Conservation (phyloP, 1,140 invertebrate genomes). For the Helicoverpa armigera region DNA sequence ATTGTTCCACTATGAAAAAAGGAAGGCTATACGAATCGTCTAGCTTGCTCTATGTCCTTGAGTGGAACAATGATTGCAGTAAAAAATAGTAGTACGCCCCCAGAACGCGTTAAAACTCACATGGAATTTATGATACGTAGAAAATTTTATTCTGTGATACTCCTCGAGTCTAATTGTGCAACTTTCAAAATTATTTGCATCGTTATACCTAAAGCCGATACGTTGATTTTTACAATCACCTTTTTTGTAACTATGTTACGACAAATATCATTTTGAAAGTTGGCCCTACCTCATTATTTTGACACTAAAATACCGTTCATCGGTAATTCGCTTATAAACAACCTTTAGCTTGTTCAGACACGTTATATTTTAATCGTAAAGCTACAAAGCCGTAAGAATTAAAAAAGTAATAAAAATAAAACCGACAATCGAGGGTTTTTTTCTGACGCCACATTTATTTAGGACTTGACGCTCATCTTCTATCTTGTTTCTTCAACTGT, state of each 20-base stretch:
- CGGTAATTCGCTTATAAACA: conserved; percentile 26
- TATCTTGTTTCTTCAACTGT: too few relatives aligned
- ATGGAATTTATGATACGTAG: conserved; percentile 61
- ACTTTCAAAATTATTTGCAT: conserved; percentile 39
- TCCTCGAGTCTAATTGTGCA: not conserved
- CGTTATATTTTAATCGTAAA: conserved; percentile 3
- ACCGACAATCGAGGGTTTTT: conserved; percentile 10
- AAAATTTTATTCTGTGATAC: conserved; percentile 21
- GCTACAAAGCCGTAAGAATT: conserved; percentile 31
- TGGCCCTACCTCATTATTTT: not conserved
- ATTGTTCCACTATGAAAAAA: too few relatives aligned
- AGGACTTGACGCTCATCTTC: not conserved
- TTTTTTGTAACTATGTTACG: conserved; percentile 26
- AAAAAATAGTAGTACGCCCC: too few relatives aligned
- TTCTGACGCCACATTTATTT: not conserved
- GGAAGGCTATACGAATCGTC: too few relatives aligned
- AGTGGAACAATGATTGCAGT: too few relatives aligned
- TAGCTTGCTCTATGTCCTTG: too few relatives aligned
- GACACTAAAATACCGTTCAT: conserved; percentile 24
- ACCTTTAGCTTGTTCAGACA: conserved; percentile 39
- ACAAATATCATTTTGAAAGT: conserved; percentile 40
- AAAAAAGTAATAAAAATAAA: conserved; percentile 25
- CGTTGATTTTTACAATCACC: conserved; percentile 26
- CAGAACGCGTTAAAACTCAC: conserved; percentile 55
- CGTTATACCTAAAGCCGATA: conserved; percentile 12